These are phyloP conservation scores for Pomacea maculata DNA, from an alignment of 1,140 invertebrate genomes.

Conservation along the genomic window DNA sequence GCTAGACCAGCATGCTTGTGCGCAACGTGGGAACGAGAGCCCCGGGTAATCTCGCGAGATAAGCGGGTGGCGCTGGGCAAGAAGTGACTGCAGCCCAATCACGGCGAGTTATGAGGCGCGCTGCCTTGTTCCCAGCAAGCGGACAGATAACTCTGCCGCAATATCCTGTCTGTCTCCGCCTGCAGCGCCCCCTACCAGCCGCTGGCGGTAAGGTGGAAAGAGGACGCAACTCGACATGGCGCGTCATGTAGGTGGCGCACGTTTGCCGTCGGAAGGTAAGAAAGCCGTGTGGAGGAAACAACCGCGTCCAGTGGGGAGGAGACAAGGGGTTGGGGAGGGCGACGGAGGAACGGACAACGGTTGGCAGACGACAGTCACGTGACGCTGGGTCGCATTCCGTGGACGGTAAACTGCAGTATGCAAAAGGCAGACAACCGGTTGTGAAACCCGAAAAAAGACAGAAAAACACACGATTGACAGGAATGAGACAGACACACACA, in stretches of 20 bases:
- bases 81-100: conserved; percentile 7
- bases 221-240: too few species aligned
- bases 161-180: background rate
- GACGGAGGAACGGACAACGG: background rate
- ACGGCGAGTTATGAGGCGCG: conserved; percentile 16
- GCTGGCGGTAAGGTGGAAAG: too few species aligned
- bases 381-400: too few species aligned
- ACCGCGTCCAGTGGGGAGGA: too few species aligned
- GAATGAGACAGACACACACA: background rate
- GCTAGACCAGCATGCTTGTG: conserved; percentile 7
- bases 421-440: too few species aligned
- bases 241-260: too few species aligned
- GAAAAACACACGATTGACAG: background rate
- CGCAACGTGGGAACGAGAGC: conserved; percentile 16
- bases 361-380: too few species aligned
- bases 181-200: too few species aligned
- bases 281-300: too few species aligned
- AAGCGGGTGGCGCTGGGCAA: conserved; percentile 10
- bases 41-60: conserved; percentile 14
- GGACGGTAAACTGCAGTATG: too few species aligned
- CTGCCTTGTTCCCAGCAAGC: conserved; percentile 12
- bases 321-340: background rate
- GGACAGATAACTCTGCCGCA: conserved; percentile 6
- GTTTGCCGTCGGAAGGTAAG: too few species aligned
- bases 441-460: too few species aligned